Conservation (phyloP, 2,797 vertebrate genomes). For the Borostomias antarcticus region DNA sequence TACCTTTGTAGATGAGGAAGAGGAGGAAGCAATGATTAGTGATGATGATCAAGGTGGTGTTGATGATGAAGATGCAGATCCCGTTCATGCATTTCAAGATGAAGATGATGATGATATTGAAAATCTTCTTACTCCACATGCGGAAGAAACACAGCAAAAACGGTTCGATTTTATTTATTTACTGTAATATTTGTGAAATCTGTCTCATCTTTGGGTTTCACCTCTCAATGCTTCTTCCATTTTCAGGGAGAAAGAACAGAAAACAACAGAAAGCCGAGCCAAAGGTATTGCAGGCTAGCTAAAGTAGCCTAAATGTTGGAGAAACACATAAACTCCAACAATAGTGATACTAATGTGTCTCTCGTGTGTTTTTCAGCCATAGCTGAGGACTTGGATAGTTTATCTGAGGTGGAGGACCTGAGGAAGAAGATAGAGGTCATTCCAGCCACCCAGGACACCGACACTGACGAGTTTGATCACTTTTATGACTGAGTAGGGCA, state of each 20-base stretch:
- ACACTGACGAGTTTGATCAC: constrained; percentile 73
- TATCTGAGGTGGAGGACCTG: constrained; percentile 35
- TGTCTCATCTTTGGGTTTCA: neutral
- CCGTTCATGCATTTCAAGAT: constrained; percentile 42
- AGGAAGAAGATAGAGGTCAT: constrained; percentile 10
- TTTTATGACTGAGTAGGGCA: constrained; percentile 65
- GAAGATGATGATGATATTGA: constrained; percentile 64
- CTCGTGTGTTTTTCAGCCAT: neutral
- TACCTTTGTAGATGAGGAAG: neutral
- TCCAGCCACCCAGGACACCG: constrained; percentile 15
- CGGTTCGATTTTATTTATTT: constrained; percentile 56
- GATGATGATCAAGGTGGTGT: neutral
- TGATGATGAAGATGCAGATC: constrained; percentile 9
- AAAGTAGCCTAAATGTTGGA: neutral
- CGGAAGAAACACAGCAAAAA: constrained; percentile 29
- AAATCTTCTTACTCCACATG: constrained; percentile 67
- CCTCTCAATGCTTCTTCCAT: neutral
- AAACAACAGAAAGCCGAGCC: constrained; percentile 29
- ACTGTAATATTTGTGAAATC: neutral
- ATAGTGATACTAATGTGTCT: neutral
- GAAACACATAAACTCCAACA: neutral
- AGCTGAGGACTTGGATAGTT: constrained; percentile 40
- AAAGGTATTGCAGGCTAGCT: constrained; percentile 50
- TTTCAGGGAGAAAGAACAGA: constrained; percentile 48
- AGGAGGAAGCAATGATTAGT: neutral